Base-by-base conservation (phyloP, 2,113 vertebrate genomes). In the rat (Rattus norvegicus) region DNA sequence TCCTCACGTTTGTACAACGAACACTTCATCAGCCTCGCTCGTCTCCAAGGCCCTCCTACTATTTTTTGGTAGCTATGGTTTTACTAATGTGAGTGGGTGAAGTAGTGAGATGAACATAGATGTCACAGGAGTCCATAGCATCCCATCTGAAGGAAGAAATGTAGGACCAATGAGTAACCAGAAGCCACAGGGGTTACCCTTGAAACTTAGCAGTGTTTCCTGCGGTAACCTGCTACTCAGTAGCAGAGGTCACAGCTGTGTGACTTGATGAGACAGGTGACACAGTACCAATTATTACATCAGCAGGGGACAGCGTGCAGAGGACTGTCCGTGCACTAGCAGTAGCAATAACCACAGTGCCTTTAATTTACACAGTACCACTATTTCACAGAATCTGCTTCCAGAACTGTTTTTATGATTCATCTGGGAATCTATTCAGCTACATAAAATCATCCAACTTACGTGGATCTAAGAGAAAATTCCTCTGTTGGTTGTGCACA, bases 91-190 rank as follows among this genome's bases (percentile, higher is more conserved):
- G 77, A 80, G 33, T 84, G 22, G 19, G 90, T 69, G 89, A 39
- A n/a, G 56, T 59, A 85, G 69, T 87, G 67, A 89, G 93, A 73
- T 89, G 19, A 92, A 11, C 87, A 39, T 87, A 92, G 49, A 59
- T 36, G 67, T 67, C 49, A 43, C 52, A 73, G 24, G 17, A 80
- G 24, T 76, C 59, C 79, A 94, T 72, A 61, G 26, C 16, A 79
- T 96, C 49, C n/a, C 30, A 65, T 59, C 26, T 70, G 54, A 88
- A 69, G 73, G 49, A 81, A 92, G 59, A 69, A 92, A 86, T 79
- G 77, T 61, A 67, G 72, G 96, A 92, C 85, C 76, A 86, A 70
- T 95, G 85, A 96, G 56, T 94, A 84, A 80, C 79, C 59, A 49
- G 88, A 91, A 43, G 67, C 26, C 77, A 80, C 14, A 47, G 63